phyloP scores from a whole-genome alignment of 2,113 vertebrate species.

The Casuarius casuarius region DNA sequence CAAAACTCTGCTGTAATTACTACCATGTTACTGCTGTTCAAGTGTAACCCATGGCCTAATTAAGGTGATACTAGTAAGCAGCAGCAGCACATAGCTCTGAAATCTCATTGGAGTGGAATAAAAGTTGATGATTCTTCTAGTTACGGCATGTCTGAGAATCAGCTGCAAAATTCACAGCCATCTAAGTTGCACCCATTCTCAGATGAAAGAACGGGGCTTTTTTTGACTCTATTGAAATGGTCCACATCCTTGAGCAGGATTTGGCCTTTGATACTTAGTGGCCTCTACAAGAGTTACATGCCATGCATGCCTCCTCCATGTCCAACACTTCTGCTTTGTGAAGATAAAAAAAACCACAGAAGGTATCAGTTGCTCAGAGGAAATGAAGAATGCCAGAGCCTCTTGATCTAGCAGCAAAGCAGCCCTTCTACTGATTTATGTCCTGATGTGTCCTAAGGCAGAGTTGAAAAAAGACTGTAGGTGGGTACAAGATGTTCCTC shows the following conservation, averaged over 20 bases:
- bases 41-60: not conserved
- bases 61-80: not conserved
- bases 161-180: not conserved
- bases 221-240: not conserved
- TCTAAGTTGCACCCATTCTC: not conserved
- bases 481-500: not conserved
- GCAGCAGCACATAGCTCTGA: not conserved
- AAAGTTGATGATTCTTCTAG: not conserved
- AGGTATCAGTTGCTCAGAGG: not conserved
- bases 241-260: not conserved
- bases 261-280: not conserved
- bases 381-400: not conserved
- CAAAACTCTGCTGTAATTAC: not conserved
- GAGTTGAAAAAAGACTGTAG: not conserved
- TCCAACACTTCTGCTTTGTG: not conserved
- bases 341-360: not conserved
- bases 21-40: not conserved
- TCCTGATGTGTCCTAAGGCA: not conserved
- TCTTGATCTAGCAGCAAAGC: not conserved
- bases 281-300: not conserved
- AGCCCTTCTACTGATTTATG: not conserved
- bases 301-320: not conserved
- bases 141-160: not conserved
- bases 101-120: not conserved
- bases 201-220: not conserved